These are phyloP conservation scores for Thymelicus sylvestris DNA, from an alignment of 2,888 invertebrate genomes.

Conservation along the genomic window DNA sequence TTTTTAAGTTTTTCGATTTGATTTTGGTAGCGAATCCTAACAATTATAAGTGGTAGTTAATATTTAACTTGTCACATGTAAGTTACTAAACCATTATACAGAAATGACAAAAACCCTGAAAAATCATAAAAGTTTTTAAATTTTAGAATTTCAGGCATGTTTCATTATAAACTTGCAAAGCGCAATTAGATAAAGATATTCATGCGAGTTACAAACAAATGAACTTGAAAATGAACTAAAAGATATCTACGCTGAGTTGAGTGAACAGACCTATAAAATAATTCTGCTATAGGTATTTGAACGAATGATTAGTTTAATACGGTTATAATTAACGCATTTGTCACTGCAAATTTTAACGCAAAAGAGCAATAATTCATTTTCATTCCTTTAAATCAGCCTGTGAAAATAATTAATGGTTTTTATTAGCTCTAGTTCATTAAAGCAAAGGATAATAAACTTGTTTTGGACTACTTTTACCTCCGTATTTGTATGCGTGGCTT, in stretches of 20 bases:
- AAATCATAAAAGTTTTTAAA: no score
- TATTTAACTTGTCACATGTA: background rate
- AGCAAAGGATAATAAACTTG: conserved; percentile 33
- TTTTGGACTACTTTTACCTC: conserved; percentile 37
- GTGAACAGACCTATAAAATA: no score
- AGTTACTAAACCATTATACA: no score
- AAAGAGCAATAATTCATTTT: conserved; percentile 23
- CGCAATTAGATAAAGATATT: no score
- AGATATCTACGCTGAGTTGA: no score
- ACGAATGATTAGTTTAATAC: no score
- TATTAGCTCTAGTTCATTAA: conserved; percentile 37
- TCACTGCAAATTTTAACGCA: conserved; percentile 1
- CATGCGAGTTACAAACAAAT: no score
- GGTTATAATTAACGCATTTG: conserved; percentile 5
- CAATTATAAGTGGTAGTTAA: conserved; percentile 7
- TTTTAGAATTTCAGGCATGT: no score
- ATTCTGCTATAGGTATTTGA: no score
- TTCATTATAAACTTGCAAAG: no score
- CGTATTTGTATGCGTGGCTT: conserved; percentile 33
- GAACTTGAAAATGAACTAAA: no score
- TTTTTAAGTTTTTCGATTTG: conserved; percentile 64
- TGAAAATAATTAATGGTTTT: conserved; percentile 36
- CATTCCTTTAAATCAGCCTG: conserved; percentile 17
- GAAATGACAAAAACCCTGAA: no score
- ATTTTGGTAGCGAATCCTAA: conserved; percentile 43